Conservation (phyloP, 2,113 vertebrate species). For the Cyprinus carpio region DNA sequence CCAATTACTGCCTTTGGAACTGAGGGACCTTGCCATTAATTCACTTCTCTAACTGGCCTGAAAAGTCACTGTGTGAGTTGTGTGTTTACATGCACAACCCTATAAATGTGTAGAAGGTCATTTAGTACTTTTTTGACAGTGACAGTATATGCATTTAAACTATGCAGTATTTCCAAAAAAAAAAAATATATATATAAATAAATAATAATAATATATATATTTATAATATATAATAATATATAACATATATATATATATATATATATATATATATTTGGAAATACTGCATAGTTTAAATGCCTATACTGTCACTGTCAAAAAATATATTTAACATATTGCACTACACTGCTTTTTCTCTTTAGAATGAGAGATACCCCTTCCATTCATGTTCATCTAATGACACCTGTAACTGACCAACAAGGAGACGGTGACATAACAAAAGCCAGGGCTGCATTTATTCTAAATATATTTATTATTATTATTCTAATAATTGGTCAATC, state of each 20-base stretch:
- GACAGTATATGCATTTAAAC: not conserved
- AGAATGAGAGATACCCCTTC: not conserved
- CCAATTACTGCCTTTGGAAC: slow-evolving; percentile 21
- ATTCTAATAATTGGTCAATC: not conserved
- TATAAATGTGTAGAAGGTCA: not conserved
- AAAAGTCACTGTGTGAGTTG: not conserved
- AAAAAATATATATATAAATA: not conserved
- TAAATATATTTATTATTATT: no score
- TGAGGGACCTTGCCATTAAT: not conserved
- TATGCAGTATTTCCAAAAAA: not conserved
- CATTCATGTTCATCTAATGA: not conserved
- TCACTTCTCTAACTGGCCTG: not conserved
- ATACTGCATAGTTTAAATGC: no score
- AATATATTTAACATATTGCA: not conserved
- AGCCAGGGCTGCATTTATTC: not conserved
- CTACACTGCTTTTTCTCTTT: not conserved
- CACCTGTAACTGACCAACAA: not conserved
- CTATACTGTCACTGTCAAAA: no score
- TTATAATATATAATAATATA: no score
- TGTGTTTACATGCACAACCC: not conserved
- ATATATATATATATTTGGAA: no score
- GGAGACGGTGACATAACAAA: not conserved
- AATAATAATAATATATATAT: no score
- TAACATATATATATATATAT: no score
- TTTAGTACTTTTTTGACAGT: not conserved